Conservation (phyloP, 2,888 invertebrate genomes). For the Ochropacha duplaris region DNA sequence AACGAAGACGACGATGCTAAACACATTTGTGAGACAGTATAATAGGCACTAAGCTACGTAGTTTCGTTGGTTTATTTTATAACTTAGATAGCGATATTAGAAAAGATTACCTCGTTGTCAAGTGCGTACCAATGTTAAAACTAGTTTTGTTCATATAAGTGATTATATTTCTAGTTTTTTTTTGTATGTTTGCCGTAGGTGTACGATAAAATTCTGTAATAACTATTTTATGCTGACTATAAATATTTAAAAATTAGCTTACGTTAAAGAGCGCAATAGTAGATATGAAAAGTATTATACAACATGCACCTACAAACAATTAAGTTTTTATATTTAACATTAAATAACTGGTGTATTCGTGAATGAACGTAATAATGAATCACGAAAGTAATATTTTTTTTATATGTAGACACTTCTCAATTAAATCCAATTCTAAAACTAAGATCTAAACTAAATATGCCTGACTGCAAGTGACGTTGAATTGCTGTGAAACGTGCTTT, state of each 20-base stretch:
- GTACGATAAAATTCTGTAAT: neutral
- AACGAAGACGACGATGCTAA: conserved; percentile 21
- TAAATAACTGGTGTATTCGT: too few species aligned
- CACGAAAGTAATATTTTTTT: too few species aligned
- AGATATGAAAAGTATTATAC: too few species aligned
- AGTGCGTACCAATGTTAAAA: neutral
- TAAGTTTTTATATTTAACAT: too few species aligned
- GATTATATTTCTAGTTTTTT: neutral
- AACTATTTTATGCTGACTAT: neutral
- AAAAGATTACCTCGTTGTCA: neutral
- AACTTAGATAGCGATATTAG: conserved; percentile 13
- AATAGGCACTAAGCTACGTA: neutral
- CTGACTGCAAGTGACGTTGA: too few species aligned
- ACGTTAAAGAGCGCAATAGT: too few species aligned
- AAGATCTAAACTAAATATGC: neutral
- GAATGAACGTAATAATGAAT: too few species aligned
- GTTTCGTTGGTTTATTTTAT: neutral
- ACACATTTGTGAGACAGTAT: neutral
- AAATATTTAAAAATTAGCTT: neutral
- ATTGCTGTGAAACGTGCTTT: too few species aligned
- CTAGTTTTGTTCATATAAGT: neutral
- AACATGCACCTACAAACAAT: too few species aligned
- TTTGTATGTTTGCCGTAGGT: neutral
- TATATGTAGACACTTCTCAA: too few species aligned
- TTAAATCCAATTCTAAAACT: too few species aligned